A percentile compares a stretch with the other conserved stretches of the same genome.
phyloP scores from a whole-genome alignment of 2,113 vertebrate species.

The Neolamprologus sp. region DNA sequence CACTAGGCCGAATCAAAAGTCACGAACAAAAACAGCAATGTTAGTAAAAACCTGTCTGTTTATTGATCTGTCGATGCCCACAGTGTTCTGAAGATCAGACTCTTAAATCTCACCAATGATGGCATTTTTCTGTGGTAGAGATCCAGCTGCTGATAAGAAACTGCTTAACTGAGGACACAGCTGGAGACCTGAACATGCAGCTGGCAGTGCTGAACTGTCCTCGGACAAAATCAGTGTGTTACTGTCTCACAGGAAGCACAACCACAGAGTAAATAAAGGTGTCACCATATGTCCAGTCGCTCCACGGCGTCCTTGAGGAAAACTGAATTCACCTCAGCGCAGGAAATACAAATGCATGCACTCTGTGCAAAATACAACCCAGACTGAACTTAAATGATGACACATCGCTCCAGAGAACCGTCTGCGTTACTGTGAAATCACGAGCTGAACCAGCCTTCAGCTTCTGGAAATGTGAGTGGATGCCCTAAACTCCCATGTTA shows the following conservation, averaged over 20 bases:
- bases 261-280: neutral
- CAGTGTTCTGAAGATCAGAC: neutral
- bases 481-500: rapidly evolving
- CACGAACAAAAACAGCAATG: neutral
- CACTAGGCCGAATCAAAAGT: neutral
- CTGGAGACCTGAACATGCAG: neutral
- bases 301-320: neutral
- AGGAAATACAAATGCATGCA: neutral
- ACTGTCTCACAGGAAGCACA: neutral
- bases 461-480: neutral
- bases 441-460: neutral
- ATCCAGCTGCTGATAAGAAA: neutral
- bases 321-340: neutral
- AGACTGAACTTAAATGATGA: neutral
- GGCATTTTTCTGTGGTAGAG: neutral
- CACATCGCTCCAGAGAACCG: neutral
- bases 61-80: neutral
- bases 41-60: neutral
- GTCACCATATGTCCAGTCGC: neutral
- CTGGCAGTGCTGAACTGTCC: neutral
- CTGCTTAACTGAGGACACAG: neutral
- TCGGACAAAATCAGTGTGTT: neutral
- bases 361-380: neutral
- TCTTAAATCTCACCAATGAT: neutral
- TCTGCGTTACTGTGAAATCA: neutral